Evolutionary conservation across 1,140 invertebrate genomes (phyloP).

Genomic region (Lordiphosa stackelbergi): DNA sequence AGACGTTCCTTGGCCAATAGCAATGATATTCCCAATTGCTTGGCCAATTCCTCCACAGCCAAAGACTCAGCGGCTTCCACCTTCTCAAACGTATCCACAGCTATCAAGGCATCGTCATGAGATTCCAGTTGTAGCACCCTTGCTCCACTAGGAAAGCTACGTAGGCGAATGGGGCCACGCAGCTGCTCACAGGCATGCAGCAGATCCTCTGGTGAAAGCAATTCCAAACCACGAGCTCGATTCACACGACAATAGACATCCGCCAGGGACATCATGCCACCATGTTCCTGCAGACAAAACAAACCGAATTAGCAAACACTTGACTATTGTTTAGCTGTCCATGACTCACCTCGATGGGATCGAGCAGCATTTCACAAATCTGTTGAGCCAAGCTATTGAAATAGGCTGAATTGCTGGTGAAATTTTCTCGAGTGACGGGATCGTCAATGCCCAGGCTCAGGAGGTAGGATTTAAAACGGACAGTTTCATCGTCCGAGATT

Average conservation of each 20-base stretch:
- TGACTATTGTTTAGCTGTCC: not conserved
- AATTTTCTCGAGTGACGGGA: slow-evolving; percentile 95
- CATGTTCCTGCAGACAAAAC: slow-evolving; percentile 84
- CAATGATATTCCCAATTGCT: slow-evolving; percentile 89
- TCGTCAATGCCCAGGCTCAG: slow-evolving; percentile 98
- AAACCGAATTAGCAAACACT: not conserved
- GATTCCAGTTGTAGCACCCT: slow-evolving; percentile 90
- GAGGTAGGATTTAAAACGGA: slow-evolving; percentile 96
- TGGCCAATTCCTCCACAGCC: slow-evolving; percentile 91
- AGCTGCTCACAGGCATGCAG: slow-evolving; percentile 91
- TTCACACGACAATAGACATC: slow-evolving; percentile 98
- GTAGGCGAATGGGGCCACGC: slow-evolving; percentile 86
- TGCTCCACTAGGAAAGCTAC: slow-evolving; percentile 93
- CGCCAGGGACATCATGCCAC: slow-evolving; percentile 96
- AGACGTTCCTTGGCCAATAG: slow-evolving; percentile 92
- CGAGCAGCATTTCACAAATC: slow-evolving; percentile 88
- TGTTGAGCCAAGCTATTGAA: slow-evolving; percentile 92
- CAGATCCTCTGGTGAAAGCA: slow-evolving; percentile 96
- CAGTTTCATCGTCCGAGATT: slow-evolving; percentile 98
- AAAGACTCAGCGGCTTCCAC: slow-evolving; percentile 85
- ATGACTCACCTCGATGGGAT: slow-evolving; percentile 85
- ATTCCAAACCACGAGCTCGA: slow-evolving; percentile 89
- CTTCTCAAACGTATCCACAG: slow-evolving; percentile 85
- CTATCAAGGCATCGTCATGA: slow-evolving; percentile 87
- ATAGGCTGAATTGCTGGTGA: slow-evolving; percentile 91